phyloP scores from a whole-genome alignment of 2,113 vertebrate genomes.

The Lates calcarifer region DNA sequence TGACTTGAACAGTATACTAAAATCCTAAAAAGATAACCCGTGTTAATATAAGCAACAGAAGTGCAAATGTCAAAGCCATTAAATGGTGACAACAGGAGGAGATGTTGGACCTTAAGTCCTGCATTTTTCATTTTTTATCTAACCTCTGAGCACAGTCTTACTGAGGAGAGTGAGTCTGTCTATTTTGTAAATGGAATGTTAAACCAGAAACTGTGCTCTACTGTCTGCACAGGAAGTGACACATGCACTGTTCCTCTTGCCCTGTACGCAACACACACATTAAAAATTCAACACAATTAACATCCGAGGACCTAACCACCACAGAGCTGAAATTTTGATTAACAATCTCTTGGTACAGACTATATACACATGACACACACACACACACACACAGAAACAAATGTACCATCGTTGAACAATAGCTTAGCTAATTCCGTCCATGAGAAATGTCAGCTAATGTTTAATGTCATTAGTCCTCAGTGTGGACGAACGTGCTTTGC shows the following conservation, averaged over 20 bases:
- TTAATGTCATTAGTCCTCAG: constrained; percentile 48
- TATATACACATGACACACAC: neutral
- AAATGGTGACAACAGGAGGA: neutral
- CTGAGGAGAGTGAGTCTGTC: neutral
- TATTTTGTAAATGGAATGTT: neutral
- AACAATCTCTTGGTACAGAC: neutral
- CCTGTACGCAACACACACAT: neutral
- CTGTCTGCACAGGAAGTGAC: no score
- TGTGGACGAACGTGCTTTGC: constrained; percentile 26
- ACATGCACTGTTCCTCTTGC: neutral
- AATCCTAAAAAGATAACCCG: neutral
- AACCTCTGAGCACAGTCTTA: neutral
- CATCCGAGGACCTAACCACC: neutral
- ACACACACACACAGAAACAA: constrained; percentile 1
- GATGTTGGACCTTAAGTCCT: neutral
- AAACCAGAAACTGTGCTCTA: neutral
- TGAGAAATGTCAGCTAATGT: constrained; percentile 62
- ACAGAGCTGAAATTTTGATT: neutral
- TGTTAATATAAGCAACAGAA: neutral
- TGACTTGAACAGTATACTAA: neutral
- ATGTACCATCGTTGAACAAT: constrained; percentile 25
- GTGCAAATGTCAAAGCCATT: constrained; percentile 7
- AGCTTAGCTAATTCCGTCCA: constrained; percentile 17
- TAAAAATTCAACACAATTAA: neutral
- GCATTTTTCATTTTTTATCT: neutral